Conservation (phyloP, 2,113 vertebrate species). For the Narcine bancroftii region DNA sequence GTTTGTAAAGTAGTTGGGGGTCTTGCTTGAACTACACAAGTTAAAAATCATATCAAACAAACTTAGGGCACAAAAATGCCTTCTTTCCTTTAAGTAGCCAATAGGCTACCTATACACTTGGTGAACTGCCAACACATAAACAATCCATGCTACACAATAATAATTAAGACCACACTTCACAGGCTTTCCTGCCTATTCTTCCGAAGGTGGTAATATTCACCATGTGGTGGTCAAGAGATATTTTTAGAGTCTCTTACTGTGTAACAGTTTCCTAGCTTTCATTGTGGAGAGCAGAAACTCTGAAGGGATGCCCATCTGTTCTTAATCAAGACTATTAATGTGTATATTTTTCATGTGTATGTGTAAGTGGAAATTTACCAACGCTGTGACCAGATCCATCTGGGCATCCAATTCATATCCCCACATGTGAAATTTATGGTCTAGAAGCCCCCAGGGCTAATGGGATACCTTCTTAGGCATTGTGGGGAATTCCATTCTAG, state of each 20-base stretch:
- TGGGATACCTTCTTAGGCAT: background rate
- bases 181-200: background rate
- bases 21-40: background rate
- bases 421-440: conserved; percentile 19
- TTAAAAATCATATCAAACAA: background rate
- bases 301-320: conserved; percentile 5
- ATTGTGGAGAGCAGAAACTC: background rate
- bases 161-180: background rate
- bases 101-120: conserved; percentile 2
- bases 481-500: too few species aligned
- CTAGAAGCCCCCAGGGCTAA: background rate
- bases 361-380: background rate
- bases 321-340: background rate
- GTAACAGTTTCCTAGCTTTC: background rate
- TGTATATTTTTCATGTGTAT: background rate
- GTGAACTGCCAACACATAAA: background rate
- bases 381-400: background rate
- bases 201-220: background rate
- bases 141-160: conserved; percentile 7
- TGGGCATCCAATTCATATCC: background rate
- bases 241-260: background rate
- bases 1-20: too few species aligned
- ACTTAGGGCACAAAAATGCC: too few species aligned
- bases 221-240: background rate
- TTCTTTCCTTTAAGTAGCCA: conserved; percentile 19